Conservation (phyloP, 2,113 vertebrate genomes). For the Chaenogobius annularis region DNA sequence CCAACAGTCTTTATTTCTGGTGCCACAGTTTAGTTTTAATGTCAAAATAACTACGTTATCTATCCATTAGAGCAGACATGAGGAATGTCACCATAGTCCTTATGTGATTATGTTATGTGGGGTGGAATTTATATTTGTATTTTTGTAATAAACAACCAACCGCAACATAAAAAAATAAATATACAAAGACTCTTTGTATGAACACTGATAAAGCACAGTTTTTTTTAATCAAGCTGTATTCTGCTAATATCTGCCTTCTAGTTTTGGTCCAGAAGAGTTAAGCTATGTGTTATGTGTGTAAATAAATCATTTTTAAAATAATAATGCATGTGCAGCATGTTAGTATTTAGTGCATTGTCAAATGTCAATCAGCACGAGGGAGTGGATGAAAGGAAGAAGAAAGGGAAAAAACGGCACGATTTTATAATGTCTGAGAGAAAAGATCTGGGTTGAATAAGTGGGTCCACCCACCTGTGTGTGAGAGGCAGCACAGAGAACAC, state of each 20-base stretch:
- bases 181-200: not conserved
- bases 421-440: slow-evolving; percentile 77
- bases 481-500: slow-evolving; percentile 71
- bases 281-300: not conserved
- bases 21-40: not conserved
- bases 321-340: not conserved
- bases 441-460: slow-evolving; percentile 80
- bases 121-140: too few species aligned
- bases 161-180: not conserved
- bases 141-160: not conserved
- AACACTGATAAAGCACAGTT: too few species aligned
- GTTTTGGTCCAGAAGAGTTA: slow-evolving; percentile 39
- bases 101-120: not conserved
- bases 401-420: slow-evolving; percentile 55
- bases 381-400: slow-evolving; percentile 44
- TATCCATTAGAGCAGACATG: not conserved
- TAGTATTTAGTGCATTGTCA: slow-evolving; percentile 21
- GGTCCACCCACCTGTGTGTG: slow-evolving; percentile 81
- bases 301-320: slow-evolving; percentile 24
- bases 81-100: not conserved
- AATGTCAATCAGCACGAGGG: slow-evolving; percentile 48
- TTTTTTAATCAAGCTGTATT: too few species aligned
- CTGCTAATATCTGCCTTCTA: too few species aligned
- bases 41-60: not conserved
- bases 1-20: not conserved